phyloP scores from a whole-genome alignment of 2,113 vertebrate species.

The Sus scrofa region T2T-Sscrofa CM000825.6:47839001-47839500 shows the following conservation, averaged over 20 bases:
- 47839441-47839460: background rate
- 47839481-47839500: too few relatives aligned
- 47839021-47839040: background rate
- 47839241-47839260: background rate
- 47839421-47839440: background rate
- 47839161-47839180: background rate
- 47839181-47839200: background rate
- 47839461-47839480: too few relatives aligned
- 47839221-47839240: background rate
- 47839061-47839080: background rate
- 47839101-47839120: background rate
- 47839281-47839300: background rate
- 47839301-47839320: background rate
- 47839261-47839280: too few relatives aligned
- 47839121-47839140: background rate
- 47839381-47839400: background rate
- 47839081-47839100: background rate
- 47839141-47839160: background rate
- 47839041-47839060: background rate
- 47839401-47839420: background rate
- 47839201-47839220: background rate
- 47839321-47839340: background rate
- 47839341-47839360: too few relatives aligned
- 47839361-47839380: background rate
- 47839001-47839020: background rate